Base-by-base conservation (phyloP, 2,113 vertebrate genomes). In the Sander vitreus region DNA sequence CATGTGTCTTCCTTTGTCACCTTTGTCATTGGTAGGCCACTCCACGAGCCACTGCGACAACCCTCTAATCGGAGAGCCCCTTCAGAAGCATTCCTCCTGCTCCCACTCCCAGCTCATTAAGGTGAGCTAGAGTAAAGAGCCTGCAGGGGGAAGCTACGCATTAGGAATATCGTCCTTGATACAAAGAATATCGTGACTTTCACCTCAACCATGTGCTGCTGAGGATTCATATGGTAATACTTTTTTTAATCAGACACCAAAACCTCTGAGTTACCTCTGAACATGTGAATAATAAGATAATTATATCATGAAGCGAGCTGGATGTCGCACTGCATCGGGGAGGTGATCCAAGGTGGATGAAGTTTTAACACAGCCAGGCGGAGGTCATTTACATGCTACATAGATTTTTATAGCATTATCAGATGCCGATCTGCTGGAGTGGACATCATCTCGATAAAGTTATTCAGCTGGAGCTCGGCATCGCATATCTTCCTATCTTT, bases 81-180 rank as follows among this genome's bases (percentile, higher is more conserved):
- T 87, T 90, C 73, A 88, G 75, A 83, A 83, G 78, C 79, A 81
- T 25, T 51, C 76, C 76, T 74, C 48, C 76, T 3, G 73, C 78
- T 80, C 66, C 73, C 55, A 39, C 77, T 83, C 73, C 55, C 80
- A 54, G 68, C 88, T 90, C 89, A 91, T 92, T 87, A 86, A 89
- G 86, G 72, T 80, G 85, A 85, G 83, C 67, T 73, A 45, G 85
- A 82, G 72, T 91, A 82, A 86, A 84, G 85, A 80, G 83, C 81
- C 88, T 86, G 72, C 80, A 76, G 88, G 71, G 80, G 70, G 82
- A 84, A 82, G 74, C 85, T 81, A 78, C 70, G 63, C 84, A 86
- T 91, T 86, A 88, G 85, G 85, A 92, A 93, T 90, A 91, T 91
- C 70, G 64, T 78, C 93, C 82, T 82, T 80, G 80, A 87, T 76